Evolutionary conservation across 2,797 vertebrate genomes (phyloP).

Genomic region (Coregonus suidteri): DNA sequence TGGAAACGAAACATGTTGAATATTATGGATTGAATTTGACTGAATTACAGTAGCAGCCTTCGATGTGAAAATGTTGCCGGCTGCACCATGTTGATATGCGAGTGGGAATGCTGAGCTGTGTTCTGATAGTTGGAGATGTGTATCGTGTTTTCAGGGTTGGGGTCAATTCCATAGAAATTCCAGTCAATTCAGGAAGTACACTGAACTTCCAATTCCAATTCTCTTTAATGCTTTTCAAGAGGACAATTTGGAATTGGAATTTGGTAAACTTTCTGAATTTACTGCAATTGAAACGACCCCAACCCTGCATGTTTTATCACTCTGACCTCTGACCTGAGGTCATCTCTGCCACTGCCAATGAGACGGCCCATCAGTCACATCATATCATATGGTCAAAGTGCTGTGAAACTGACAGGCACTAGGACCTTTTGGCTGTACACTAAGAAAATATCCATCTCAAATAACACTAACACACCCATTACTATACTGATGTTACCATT

Average conservation of each 20-base stretch:
- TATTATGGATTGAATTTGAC: conserved; percentile 32
- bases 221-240: background rate
- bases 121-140: background rate
- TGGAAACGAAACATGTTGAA: conserved; percentile 23
- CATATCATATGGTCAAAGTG: conserved; percentile 10
- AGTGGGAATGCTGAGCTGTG: background rate
- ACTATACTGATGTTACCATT: conserved; percentile 49
- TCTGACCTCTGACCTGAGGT: background rate
- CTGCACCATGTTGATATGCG: background rate
- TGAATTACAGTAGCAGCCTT: conserved; percentile 32
- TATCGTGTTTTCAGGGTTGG: background rate
- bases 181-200: background rate
- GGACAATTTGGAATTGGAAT: background rate
- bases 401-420: conserved; percentile 53
- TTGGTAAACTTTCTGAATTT: background rate
- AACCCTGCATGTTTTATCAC: background rate
- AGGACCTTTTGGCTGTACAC: conserved; percentile 55
- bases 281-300: background rate
- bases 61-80: conserved; percentile 18
- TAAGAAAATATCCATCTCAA: conserved; percentile 42
- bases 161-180: background rate
- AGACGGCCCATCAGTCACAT: background rate
- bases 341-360: background rate
- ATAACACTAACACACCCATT: conserved; percentile 55
- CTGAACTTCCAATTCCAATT: background rate